A percentile compares a stretch with the other conserved stretches of the same genome.
Conservation (phyloP, 2,888 invertebrate genomes). For the Alloscopus bannaensis region DNA sequence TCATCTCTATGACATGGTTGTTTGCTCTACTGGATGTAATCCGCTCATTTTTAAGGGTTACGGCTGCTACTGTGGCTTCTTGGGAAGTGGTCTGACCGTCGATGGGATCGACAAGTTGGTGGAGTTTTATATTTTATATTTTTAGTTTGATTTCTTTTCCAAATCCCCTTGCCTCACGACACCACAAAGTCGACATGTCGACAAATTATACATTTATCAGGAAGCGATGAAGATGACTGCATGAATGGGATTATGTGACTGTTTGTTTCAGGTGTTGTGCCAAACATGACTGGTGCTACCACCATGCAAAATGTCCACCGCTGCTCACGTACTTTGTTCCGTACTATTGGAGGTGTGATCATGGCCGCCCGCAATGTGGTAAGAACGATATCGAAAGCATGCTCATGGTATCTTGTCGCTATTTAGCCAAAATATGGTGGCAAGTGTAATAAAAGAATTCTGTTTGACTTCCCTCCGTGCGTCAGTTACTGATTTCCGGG, state of each 20-base stretch:
- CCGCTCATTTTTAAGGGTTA: conserved; percentile 90
- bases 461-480: no score
- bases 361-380: conserved; percentile 86
- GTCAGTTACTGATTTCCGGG: conserved; percentile 78
- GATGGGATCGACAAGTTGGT: conserved; percentile 87
- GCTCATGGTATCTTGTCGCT: no score
- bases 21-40: conserved; percentile 82
- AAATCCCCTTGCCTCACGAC: not conserved
- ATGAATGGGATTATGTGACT: not conserved
- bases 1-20: conserved; percentile 90
- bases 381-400: no score
- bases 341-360: conserved; percentile 91
- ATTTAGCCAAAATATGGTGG: no score
- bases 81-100: conserved; percentile 86
- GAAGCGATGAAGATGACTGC: not conserved
- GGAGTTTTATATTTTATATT: no score
- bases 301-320: conserved; percentile 85
- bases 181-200: not conserved
- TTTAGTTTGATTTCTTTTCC: conserved; percentile 13
- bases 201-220: not conserved
- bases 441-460: no score
- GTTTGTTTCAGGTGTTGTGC: conserved; percentile 83
- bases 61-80: conserved; percentile 92
- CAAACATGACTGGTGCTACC: conserved; percentile 91
- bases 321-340: conserved; percentile 90